Base-by-base conservation (phyloP, 2,797 vertebrate species). In the Sparus aurata region DNA sequence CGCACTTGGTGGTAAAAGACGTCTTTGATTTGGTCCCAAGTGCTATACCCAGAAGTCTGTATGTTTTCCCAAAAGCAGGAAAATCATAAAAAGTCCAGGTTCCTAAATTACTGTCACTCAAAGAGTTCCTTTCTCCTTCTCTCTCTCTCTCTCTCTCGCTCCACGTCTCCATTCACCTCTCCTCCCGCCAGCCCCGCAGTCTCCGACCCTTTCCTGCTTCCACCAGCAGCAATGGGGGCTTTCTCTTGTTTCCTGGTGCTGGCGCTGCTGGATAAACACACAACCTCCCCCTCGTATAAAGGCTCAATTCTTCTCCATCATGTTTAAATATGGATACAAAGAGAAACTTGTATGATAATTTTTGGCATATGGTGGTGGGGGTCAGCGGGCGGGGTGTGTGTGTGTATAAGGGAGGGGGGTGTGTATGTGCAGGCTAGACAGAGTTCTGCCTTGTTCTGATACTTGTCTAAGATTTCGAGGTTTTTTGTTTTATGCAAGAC, bases 281-380 rank as follows among this genome's bases (percentile, higher is more conserved):
- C 92, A 90, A 80, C 91, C 87, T 89, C 80, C 90, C 87, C 80
- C 80, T 91, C 84, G 25, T 93, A 96, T 95, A 96, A 96, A 95
- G 95, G 87, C 92, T 81, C 91, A 89, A 96, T 96, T 96, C 94
- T 96, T 95, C 93, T 94, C 92, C 90, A 89, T 91, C 89, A 83
- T 93, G 94, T 93, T 94, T 94, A 95, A 95, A 95, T 94, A 95
- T 94, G 95, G 94, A 95, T 94, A 95, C 94, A 96, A 96, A 96
- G 94, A 94, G 93, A 96, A 95, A 96, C 93, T 94, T 95, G 94
- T 95, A 95, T 94, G 95, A 95, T 95, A 91, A 95, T 95, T 95
- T 95, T 93, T 95, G 95, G 95, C 95, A 95, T 93, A 94, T 95
- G 94, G 89, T 79, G 87, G 90, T 85, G 81, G 90, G 89, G 91